Percentiles rank a stretch among this genome's conserved stretches.
These are phyloP conservation scores for Tetragnatha montana DNA, from an alignment of 2,888 invertebrate species.

Conservation along the genomic window DNA sequence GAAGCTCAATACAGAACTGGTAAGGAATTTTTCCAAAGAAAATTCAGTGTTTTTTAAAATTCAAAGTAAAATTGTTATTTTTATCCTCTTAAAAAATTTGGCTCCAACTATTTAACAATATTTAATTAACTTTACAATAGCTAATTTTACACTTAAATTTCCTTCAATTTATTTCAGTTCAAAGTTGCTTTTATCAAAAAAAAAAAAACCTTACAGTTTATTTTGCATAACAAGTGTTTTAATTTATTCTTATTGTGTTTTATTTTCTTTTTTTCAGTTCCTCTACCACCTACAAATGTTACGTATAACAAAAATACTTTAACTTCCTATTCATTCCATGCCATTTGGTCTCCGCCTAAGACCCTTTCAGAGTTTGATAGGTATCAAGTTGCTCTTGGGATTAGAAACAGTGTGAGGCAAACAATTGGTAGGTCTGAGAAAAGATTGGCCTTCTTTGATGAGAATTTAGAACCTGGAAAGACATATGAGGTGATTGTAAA, in stretches of 20 bases:
- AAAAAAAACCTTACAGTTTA: background rate
- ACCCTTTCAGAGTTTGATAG: slow-evolving; percentile 91
- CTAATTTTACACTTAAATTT: background rate
- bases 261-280: slow-evolving; percentile 79
- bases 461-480: slow-evolving; percentile 90
- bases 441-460: slow-evolving; percentile 81
- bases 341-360: slow-evolving; percentile 90
- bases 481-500: slow-evolving; percentile 93
- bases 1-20: slow-evolving; percentile 92
- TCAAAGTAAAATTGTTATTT: too few relatives aligned
- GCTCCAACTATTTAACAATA: background rate
- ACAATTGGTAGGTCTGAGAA: slow-evolving; percentile 74
- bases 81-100: background rate
- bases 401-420: slow-evolving; percentile 75
- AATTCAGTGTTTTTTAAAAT: too few relatives aligned
- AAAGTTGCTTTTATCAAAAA: too few relatives aligned
- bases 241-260: slow-evolving; percentile 8
- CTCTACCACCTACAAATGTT: slow-evolving; percentile 89
- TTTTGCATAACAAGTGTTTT: background rate
- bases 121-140: background rate
- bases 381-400: slow-evolving; percentile 88
- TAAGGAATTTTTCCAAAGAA: background rate
- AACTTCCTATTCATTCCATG: slow-evolving; percentile 86
- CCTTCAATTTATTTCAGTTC: background rate
- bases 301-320: slow-evolving; percentile 85